These are phyloP conservation scores for Lasioglossum malachurum DNA, from an alignment of 2,888 invertebrate genomes.

Conservation along the genomic window DNA sequence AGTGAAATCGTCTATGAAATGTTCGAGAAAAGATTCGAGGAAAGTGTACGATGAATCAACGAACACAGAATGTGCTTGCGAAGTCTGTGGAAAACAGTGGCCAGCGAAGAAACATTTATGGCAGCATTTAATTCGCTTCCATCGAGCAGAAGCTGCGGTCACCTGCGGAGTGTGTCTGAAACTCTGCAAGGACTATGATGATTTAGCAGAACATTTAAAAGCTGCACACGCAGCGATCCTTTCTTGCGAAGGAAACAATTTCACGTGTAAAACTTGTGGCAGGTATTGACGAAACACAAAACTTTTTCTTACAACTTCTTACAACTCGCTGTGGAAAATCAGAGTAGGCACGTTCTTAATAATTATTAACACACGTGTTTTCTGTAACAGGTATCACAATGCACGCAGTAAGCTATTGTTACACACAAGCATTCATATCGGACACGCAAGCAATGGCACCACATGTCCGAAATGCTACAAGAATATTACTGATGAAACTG, in stretches of 20 bases:
- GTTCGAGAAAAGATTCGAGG: constrained; percentile 83
- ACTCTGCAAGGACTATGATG: constrained; percentile 86
- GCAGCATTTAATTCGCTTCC: constrained; percentile 87
- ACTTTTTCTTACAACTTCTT: background rate
- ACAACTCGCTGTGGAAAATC: background rate
- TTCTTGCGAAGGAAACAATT: constrained; percentile 86
- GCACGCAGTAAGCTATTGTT: constrained; percentile 86
- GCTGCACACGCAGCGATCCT: constrained; percentile 85
- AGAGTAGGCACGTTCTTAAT: background rate
- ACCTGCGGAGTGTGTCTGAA: constrained; percentile 88
- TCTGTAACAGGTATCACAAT: constrained; percentile 85
- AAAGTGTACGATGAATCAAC: constrained; percentile 86
- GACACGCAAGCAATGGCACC: constrained; percentile 79
- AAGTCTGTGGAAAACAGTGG: constrained; percentile 88
- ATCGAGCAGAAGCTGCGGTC: constrained; percentile 86
- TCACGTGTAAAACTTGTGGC: constrained; percentile 86
- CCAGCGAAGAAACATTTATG: constrained; percentile 88
- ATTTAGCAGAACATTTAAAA: constrained; percentile 85
- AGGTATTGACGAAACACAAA: constrained; percentile 67
- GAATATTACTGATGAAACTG: constrained; percentile 77
- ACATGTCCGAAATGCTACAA: constrained; percentile 80
- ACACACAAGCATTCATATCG: constrained; percentile 87
- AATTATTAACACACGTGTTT: background rate
- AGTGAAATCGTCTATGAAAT: constrained; percentile 75
- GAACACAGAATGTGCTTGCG: constrained; percentile 84